Base-by-base conservation (phyloP, 2,797 vertebrate species). In the Chaetodon trifasciatus region DNA sequence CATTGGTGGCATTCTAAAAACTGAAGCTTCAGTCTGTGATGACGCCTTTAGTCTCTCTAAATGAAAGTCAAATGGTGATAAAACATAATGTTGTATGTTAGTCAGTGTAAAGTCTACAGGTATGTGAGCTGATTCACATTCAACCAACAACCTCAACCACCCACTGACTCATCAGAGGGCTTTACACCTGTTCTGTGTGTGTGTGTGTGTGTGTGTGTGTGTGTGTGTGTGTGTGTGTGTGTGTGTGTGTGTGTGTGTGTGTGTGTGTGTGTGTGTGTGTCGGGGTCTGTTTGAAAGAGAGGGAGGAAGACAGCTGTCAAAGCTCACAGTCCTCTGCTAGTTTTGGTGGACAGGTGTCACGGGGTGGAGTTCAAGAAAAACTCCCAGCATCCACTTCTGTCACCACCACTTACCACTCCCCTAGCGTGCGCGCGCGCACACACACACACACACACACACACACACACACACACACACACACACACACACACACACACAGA, bases 311-410 rank as follows among this genome's bases (percentile, higher is more conserved):
- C 90, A 91, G 86, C 91, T 92, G 90, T 89, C 85, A 85, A 84
- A 88, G 84, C 85, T 90, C 85, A 65, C 89, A 88, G 76, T 86
- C 71, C 62, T 64, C 60, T 86, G 88, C 79, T 90, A 93, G 84
- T 88, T 93, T 91, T 92, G 62, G 70, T 83, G 78, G 73, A 89
- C 90, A 91, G 88, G 86, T 93, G 92, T 82, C 86, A 93, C 71
- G 74, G 52, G 85, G 79, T 64, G 78, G 87, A 81, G 67, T 47
- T 67, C 16, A 52, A 68, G 65, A 68, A 78, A 78, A 76, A 53
- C 72, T 64, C 70, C 50, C 78, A 46, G 46, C 55, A 67, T 79
- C 58, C 74, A 82, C 67, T 71, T 78, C 71, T 70, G 63, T 79
- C 69, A 62, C 67, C 5, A n/a, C 5, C 16, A 47, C 68, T 78